These are phyloP conservation scores for Mallotus villosus DNA, from an alignment of 2,797 vertebrate genomes.

Conservation along the genomic window DNA sequence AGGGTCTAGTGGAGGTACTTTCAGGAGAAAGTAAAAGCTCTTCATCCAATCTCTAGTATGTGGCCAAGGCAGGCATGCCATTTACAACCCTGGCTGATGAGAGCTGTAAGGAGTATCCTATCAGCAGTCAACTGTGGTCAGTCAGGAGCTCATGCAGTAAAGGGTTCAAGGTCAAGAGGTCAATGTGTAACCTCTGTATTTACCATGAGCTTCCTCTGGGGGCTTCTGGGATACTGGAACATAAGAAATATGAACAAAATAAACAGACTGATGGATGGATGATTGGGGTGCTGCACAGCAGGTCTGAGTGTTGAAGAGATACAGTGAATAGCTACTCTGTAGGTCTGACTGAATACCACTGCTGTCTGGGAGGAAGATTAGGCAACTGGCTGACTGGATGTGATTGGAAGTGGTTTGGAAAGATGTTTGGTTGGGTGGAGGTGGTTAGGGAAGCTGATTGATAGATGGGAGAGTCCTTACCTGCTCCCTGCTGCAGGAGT, in stretches of 20 bases:
- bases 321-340: neutral
- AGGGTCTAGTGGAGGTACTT: neutral
- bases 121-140: neutral
- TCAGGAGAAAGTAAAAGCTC: neutral
- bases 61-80: slow-evolving; percentile 5
- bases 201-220: slow-evolving; percentile 76
- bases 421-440: too few species aligned
- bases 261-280: slow-evolving; percentile 19
- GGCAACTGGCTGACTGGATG: neutral
- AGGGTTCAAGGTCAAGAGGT: neutral
- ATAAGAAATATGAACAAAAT: slow-evolving; percentile 43
- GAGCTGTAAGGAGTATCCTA: neutral
- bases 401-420: neutral
- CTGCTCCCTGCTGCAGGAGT: slow-evolving; percentile 91
- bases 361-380: neutral
- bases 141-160: neutral
- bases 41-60: neutral
- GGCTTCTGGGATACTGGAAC: slow-evolving; percentile 70
- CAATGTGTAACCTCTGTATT: slow-evolving; percentile 42
- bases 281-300: neutral
- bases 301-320: neutral
- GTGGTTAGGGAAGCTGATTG: neutral
- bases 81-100: neutral
- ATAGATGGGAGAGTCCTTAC: slow-evolving; percentile 60
- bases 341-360: neutral